Base-by-base conservation (phyloP, 2,888 invertebrate genomes). In the Lasioglossum malachurum region DNA sequence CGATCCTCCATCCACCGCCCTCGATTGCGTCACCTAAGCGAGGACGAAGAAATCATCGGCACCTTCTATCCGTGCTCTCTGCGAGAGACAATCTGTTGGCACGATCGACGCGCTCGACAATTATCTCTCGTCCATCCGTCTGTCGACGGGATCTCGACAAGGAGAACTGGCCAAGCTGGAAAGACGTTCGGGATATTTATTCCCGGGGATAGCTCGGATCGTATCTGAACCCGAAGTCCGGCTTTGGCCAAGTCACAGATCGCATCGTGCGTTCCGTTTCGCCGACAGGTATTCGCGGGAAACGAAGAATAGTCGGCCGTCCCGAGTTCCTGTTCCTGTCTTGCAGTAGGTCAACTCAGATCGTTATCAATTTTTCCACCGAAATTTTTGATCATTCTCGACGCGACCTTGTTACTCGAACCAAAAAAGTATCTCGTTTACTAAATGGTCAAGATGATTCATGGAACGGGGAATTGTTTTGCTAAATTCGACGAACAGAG, bases 21-120 rank as follows among this genome's bases (percentile, higher is more conserved):
- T 76, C 88, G 83, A 90, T 90, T 90, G 90, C 90, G 87, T 84
- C 89, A 89, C 84, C 87, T 82, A 82, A 88, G 76, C 87, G 87
- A 86, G 78, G 84, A 82, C 88, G 88, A 88, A 90, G 90, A 83
- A 85, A 83, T 80, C 90, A 89, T 88, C 89, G 89, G 82, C 90
- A 89, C 88, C 90, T 90, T 90, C 85, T 82, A 85, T 87, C 76
- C 78, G 74, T 73, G 75, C 78, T 73, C 82, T 74, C 82, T 41
- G 64, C 75, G 80, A 78, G 57, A 75, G 83, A 85, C 88, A 87
- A 88, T 88, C 88, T 92, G 90, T 91, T 91, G 93, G 92, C 93
- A 93, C 92, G 92, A 93, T 93, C 92, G 90, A 83, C 84, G 86
- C 89, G 87, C 85, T 86, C 89, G 88, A 92, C 90, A 92, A 90